Evolutionary conservation across 2,797 vertebrate species (phyloP), one percentile per base, ranked within the genome.

Genomic region (Notoglanidium macrostoma): DNA sequence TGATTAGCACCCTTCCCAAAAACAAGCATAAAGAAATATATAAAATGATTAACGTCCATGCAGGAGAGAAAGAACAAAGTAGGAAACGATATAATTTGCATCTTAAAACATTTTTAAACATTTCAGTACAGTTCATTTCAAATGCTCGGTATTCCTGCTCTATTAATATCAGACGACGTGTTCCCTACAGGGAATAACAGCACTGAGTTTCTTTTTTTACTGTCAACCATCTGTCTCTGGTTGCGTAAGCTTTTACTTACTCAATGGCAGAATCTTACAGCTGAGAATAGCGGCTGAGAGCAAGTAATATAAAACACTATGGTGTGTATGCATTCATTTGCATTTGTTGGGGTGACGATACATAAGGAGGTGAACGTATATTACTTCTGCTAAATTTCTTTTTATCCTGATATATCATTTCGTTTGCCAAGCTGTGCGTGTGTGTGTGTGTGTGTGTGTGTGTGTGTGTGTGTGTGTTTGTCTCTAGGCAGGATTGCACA

Each of bases 161-260:
- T 81, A 81, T 81, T 63, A 63, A 81, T 81, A 49, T 46, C 78
- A 81, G 35, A 81, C 14, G 59, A 46, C 23, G 3, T 17, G 6
- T 19, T 46, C 59, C 23, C 79, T 81, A 63, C 79, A 46, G 57
- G 59, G 57, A 79, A 79, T 5, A 59, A 35, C 76, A 57, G 76
- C 54, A 40, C 76, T 5, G 10, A 57, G 57, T 63, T 81, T 9
- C 23, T 63, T 81, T 81, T 63, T 61, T n/a, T 46, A 63, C 17
- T n/a, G 23, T 32, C 59, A 63, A 63, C 79, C 79, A 81, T 81
- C 59, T 81, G 79, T 80, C 78, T 63, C 78, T 80, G 57, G 23
- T 61, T 80, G 26, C 14, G 32, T 61, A 44, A 15, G 32, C 32
- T 44, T 55, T 80, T 61, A 19, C 57, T 46, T 44, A 81, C 23